Evolutionary conservation across 2,888 invertebrate species (phyloP), one percentile per base, ranked within the genome.

Genomic region (Athrips mouffetella): DNA sequence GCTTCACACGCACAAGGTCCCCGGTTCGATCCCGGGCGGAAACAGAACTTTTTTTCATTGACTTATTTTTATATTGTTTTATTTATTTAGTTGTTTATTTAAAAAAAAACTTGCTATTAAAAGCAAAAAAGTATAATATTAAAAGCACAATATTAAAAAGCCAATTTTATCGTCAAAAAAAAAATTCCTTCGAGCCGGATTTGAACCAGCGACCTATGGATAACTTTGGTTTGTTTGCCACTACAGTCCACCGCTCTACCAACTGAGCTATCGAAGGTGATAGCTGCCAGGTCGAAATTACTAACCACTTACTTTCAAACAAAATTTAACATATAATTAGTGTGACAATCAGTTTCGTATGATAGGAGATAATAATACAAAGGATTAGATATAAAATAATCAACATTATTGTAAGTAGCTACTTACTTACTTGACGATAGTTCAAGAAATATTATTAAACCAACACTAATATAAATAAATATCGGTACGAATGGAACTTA

Each of bases 1-100:
- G 92, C 92, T 92, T 92, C 92, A 92, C 92, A 92, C 92, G 92
- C 92, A 92, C 92, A 91, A 91, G 90, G 90, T 81, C 91, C 91
- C 91, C 91, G 91, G 91, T 91, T 90, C 91, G 91, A 91, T 90
- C 91, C 91, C 91, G 91, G 91, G 91, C 91, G 91, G 91, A 91
- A 90, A 90, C 90, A 91, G 35, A 15, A 4, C 1, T 18, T 23
- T 15, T 49, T 30, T 51, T 62, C 45, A 11, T 35, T 20, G 1
- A 16, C 16, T 35, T 18, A 51, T 50, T 50, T 41, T n/a, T 33
- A 15, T 25, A 23, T 25, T 25, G 11, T 23, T n/a, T n/a, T 5
- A 18, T 23, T 18, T 37, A 30, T 3, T 3, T 6, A 25, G 5
- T 8, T 25, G 25, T 25, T 25, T n/a, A n/a, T n/a, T n/a, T n/a